A percentile compares a stretch with the other conserved stretches of the same genome.
These are phyloP conservation scores for Mus spicilegus DNA, from an alignment of 2,113 vertebrate genomes.

Conservation along the genomic window DNA sequence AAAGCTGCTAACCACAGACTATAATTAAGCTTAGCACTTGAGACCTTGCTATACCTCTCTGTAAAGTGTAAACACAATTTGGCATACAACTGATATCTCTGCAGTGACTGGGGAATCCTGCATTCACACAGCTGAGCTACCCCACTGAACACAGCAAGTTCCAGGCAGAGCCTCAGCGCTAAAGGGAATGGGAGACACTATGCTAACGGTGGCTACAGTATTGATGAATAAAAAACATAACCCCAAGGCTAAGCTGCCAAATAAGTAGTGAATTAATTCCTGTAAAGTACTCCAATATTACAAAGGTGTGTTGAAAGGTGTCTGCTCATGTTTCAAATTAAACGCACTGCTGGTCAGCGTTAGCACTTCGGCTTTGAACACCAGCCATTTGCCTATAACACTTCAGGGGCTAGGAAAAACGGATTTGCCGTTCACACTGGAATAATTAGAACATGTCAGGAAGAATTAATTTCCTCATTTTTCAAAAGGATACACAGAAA, in stretches of 20 bases:
- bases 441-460: constrained; percentile 99
- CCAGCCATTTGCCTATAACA: constrained; percentile 94
- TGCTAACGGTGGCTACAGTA: constrained; percentile 87
- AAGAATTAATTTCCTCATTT: constrained; percentile 99
- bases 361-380: constrained; percentile 97
- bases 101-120: not conserved
- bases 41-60: constrained; percentile 79
- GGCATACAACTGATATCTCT: constrained; percentile 67
- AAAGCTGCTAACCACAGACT: constrained; percentile 86
- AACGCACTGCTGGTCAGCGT: constrained; percentile 99
- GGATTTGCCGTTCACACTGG: constrained; percentile 99
- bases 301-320: constrained; percentile 99
- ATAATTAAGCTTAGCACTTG: constrained; percentile 88
- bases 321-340: constrained; percentile 99
- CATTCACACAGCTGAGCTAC: constrained; percentile 29
- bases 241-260: constrained; percentile 88
- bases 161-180: constrained; percentile 27
- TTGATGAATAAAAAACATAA: constrained; percentile 85
- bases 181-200: constrained; percentile 83
- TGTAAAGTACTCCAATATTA: constrained; percentile 98
- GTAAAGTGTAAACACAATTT: constrained; percentile 77
- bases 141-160: constrained; percentile 49
- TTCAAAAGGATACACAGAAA: constrained; percentile 99
- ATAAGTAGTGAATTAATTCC: constrained; percentile 99
- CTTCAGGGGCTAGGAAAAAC: constrained; percentile 95